Evolutionary conservation across 2,113 vertebrate species (phyloP).

Genomic region (Drymodes brunneopygia): DNA sequence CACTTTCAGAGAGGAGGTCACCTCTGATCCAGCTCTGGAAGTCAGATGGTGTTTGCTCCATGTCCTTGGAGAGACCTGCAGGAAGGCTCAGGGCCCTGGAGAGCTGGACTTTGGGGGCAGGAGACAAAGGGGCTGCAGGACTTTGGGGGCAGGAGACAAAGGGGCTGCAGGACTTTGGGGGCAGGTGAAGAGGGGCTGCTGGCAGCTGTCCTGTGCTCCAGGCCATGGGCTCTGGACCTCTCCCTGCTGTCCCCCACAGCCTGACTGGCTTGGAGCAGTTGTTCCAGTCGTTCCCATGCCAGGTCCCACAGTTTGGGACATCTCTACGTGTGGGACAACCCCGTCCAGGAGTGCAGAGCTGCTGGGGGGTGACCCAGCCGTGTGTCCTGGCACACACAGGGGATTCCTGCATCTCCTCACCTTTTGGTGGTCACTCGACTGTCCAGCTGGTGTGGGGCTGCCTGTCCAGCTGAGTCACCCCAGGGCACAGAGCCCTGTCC

Average conservation of each 20-base stretch:
- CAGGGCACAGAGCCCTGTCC: background rate
- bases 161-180: background rate
- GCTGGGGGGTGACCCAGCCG: background rate
- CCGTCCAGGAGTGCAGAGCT: rapidly evolving
- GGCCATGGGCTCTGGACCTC: background rate
- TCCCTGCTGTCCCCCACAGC: rapidly evolving
- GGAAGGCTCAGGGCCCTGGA: rapidly evolving
- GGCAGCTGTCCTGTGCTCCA: background rate
- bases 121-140: background rate
- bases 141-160: background rate
- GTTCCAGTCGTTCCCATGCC: background rate
- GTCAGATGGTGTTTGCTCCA: background rate
- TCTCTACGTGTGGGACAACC: rapidly evolving
- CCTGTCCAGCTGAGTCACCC: background rate
- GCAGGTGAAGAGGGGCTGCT: background rate
- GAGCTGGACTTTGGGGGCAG: background rate
- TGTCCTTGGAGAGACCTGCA: background rate
- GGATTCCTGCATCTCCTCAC: background rate
- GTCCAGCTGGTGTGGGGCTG: background rate
- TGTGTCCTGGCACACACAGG: background rate
- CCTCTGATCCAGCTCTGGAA: background rate
- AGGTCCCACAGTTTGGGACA: background rate
- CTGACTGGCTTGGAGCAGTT: background rate
- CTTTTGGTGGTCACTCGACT: background rate
- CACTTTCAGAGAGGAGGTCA: background rate